A percentile compares a stretch with the other conserved stretches of the same genome.
Evolutionary conservation across 2,888 invertebrate species (phyloP).

Genomic region (Embidobia sp.): DNA sequence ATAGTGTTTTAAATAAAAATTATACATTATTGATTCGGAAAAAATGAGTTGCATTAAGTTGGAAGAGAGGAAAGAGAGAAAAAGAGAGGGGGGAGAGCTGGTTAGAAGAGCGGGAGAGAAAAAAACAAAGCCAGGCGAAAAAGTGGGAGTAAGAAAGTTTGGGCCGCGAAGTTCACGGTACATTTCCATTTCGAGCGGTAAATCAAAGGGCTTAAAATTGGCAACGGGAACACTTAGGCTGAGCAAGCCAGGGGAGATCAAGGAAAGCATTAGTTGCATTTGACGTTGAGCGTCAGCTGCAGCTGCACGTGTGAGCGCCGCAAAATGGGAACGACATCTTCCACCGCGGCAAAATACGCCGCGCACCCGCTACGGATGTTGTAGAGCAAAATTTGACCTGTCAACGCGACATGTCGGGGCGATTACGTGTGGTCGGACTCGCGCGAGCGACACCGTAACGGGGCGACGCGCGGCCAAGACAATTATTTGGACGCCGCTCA

Average conservation of each 20-base stretch:
- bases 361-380: no score
- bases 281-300: constrained; percentile 79
- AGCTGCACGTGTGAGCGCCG: constrained; percentile 71
- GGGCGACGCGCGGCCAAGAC: constrained; percentile 37
- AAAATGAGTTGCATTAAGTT: no score
- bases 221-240: constrained; percentile 67
- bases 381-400: constrained; percentile 65
- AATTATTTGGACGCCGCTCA: constrained; percentile 52
- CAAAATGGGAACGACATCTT: constrained; percentile 65
- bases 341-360: constrained; percentile 59
- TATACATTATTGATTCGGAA: no score
- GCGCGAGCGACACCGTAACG: no score
- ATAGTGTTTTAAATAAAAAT: no score
- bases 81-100: no score
- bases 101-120: no score
- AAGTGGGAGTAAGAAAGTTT: no score
- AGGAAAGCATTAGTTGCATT: constrained; percentile 77
- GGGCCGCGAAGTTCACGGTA: constrained; percentile 74
- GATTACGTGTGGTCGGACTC: constrained; percentile 56
- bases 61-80: no score
- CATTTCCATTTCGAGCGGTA: constrained; percentile 76
- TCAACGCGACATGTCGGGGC: constrained; percentile 62
- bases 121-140: no score
- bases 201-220: constrained; percentile 79
- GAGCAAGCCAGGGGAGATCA: constrained; percentile 63